phyloP scores from a whole-genome alignment of 2,797 vertebrate species.

The Pipistrellus pipistrellus region DNA sequence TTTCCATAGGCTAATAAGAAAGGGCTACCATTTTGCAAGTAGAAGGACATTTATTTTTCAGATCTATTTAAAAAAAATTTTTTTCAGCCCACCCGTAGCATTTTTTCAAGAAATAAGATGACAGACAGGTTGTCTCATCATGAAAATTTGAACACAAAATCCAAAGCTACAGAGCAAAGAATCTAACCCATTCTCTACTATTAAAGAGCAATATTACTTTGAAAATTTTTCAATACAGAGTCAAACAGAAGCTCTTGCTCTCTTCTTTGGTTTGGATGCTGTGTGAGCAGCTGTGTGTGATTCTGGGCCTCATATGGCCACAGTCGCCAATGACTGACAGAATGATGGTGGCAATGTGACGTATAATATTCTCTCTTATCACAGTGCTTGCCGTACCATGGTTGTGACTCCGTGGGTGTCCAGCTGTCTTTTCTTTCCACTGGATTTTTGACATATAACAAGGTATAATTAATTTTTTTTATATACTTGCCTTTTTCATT shows the following conservation, averaged over 20 bases:
- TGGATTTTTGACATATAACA: slow-evolving; percentile 84
- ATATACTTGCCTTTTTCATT: slow-evolving; percentile 81
- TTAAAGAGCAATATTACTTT: slow-evolving; percentile 66
- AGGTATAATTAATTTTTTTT: slow-evolving; percentile 85
- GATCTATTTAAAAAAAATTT: background rate
- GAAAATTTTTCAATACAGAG: slow-evolving; percentile 61
- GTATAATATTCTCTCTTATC: slow-evolving; percentile 78
- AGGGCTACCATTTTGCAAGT: background rate
- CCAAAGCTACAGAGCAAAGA: slow-evolving; percentile 32
- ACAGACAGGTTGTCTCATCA: background rate
- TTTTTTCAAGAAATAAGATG: slow-evolving; percentile 38
- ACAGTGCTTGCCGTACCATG: slow-evolving; percentile 83
- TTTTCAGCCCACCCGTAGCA: background rate
- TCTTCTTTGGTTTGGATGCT: slow-evolving; percentile 69
- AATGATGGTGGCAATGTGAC: slow-evolving; percentile 83
- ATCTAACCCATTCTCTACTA: background rate
- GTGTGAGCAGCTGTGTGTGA: slow-evolving; percentile 84
- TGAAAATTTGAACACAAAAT: slow-evolving; percentile 57
- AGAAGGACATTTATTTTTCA: slow-evolving; percentile 23
- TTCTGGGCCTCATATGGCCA: slow-evolving; percentile 85
- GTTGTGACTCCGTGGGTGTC: slow-evolving; percentile 86
- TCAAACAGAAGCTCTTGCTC: slow-evolving; percentile 35
- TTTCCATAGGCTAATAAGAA: background rate
- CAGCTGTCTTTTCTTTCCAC: slow-evolving; percentile 79
- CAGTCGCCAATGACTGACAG: slow-evolving; percentile 88